Conservation (phyloP, 2,888 invertebrate species). For the Ochlodes sylvanus region DNA sequence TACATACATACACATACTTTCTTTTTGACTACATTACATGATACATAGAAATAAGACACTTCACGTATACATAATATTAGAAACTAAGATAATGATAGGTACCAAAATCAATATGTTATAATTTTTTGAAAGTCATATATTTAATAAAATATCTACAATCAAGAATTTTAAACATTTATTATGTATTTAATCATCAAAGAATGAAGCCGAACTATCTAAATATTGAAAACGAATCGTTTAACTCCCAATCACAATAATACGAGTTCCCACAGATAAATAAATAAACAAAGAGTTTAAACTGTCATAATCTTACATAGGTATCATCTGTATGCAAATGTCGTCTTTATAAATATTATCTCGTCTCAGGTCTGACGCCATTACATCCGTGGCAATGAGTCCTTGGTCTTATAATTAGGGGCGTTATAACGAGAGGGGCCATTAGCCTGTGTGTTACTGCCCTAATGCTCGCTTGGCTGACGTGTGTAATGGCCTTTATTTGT, state of each 20-base stretch:
- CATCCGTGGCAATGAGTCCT: conserved; percentile 50
- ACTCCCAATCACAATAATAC: conserved; percentile 29
- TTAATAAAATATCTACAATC: conserved; percentile 1
- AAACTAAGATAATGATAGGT: no score
- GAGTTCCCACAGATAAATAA: conserved; percentile 34
- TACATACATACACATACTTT: no score
- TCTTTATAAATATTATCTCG: conserved; percentile 49
- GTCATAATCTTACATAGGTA: conserved; percentile 40
- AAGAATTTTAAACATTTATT: neutral
- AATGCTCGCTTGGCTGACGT: conserved; percentile 58
- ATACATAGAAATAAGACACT: no score
- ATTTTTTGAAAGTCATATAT: no score
- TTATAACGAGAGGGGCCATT: conserved; percentile 65
- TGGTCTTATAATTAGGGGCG: conserved; percentile 65
- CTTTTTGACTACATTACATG: no score
- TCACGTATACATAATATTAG: no score
- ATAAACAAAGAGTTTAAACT: conserved; percentile 32
- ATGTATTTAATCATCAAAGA: conserved; percentile 7
- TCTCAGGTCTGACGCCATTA: conserved; percentile 51
- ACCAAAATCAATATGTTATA: no score
- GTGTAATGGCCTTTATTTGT: conserved; percentile 60
- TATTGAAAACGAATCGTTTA: conserved; percentile 19
- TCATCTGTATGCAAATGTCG: conserved; percentile 53
- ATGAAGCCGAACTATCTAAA: conserved; percentile 4
- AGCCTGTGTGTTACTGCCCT: conserved; percentile 62